Conservation (phyloP, 2,797 vertebrate genomes). For the Anableps anableps region DNA sequence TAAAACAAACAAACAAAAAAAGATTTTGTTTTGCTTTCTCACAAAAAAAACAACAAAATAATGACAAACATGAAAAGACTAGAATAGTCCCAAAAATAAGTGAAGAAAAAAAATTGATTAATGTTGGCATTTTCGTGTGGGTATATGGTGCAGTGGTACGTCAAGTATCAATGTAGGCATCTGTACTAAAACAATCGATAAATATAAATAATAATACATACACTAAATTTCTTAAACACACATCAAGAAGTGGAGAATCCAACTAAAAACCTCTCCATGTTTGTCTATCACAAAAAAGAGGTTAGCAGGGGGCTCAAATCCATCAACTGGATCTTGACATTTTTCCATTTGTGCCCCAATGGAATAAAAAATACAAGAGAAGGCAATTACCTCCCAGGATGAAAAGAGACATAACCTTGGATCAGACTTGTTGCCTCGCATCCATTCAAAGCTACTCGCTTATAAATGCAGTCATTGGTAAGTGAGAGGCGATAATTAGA, state of each 20-base stretch:
- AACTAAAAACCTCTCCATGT: background rate
- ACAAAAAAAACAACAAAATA: no score
- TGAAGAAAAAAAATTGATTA: background rate
- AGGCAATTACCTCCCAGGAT: slow-evolving; percentile 19
- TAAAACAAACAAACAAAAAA: no score
- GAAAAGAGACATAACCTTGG: slow-evolving; percentile 28
- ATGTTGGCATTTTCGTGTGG: background rate
- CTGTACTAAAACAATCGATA: background rate
- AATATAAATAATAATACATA: background rate
- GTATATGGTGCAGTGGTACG: slow-evolving; percentile 19
- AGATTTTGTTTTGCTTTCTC: no score
- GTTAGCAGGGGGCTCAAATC: background rate
- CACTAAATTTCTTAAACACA: no score
- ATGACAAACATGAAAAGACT: no score
- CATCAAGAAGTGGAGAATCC: background rate
- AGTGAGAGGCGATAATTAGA: slow-evolving; percentile 33
- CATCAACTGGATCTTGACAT: slow-evolving; percentile 7
- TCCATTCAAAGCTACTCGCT: slow-evolving; percentile 8
- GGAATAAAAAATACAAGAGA: slow-evolving; percentile 8
- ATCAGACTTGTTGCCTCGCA: slow-evolving; percentile 11
- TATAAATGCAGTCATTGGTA: slow-evolving; percentile 11
- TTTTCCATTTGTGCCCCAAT: background rate
- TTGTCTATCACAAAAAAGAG: background rate
- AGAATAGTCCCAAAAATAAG: no score
- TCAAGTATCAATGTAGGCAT: background rate